Conservation (phyloP, 2,888 invertebrate species). For the Lasioglossum morio region DNA sequence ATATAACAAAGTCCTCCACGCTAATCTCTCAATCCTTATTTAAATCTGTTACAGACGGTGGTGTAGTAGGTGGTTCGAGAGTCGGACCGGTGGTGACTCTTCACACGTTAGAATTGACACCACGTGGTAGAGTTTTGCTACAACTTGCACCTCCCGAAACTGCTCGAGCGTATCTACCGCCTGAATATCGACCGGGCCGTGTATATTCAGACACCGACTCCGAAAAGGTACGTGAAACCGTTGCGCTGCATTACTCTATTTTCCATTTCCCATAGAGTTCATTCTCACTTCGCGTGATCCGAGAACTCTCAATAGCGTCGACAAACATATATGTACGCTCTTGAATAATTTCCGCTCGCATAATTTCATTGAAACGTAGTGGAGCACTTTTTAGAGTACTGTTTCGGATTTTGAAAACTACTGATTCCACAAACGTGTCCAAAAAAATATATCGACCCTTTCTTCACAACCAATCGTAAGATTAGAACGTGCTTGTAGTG, state of each 20-base stretch:
- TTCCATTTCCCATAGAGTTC: not conserved
- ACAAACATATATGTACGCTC: not conserved
- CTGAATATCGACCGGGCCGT: slow-evolving; percentile 86
- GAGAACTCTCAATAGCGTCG: not conserved
- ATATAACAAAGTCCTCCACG: not conserved
- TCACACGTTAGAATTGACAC: slow-evolving; percentile 86
- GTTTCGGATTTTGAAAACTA: too few species aligned
- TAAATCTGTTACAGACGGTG: slow-evolving; percentile 80
- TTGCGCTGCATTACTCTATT: slow-evolving; percentile 29
- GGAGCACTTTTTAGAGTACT: too few species aligned
- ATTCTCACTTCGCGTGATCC: not conserved
- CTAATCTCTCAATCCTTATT: slow-evolving; percentile 30
- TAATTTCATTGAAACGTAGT: not conserved
- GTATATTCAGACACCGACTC: slow-evolving; percentile 86
- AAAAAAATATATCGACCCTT: too few species aligned
- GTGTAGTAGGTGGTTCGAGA: slow-evolving; percentile 82
- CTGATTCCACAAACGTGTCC: too few species aligned
- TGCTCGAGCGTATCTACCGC: slow-evolving; percentile 86
- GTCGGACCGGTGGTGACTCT: slow-evolving; percentile 86
- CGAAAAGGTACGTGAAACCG: slow-evolving; percentile 85
- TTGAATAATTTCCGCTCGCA: not conserved
- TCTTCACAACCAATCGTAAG: too few species aligned
- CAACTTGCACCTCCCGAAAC: slow-evolving; percentile 82
- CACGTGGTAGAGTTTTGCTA: slow-evolving; percentile 86
- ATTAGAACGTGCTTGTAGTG: too few species aligned